Evolutionary conservation across 2,797 vertebrate genomes (phyloP).

Genomic region (Coluber constrictor): DNA sequence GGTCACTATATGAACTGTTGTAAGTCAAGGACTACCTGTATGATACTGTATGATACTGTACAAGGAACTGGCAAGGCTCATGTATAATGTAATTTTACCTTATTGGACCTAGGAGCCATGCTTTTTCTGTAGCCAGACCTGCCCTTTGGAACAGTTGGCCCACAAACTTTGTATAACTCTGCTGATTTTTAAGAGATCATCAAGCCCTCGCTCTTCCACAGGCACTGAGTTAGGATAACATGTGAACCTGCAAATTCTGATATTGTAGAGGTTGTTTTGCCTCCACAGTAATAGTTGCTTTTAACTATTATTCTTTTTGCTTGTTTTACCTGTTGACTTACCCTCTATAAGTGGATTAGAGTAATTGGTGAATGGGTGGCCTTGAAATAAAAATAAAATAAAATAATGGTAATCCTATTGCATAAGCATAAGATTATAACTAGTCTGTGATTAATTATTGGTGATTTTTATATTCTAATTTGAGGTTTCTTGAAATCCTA

Average conservation of each 20-base stretch:
- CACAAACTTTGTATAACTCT: not conserved
- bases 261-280: not conserved
- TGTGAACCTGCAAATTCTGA: not conserved
- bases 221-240: not conserved
- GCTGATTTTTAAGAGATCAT: not conserved
- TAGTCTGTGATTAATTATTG: not conserved
- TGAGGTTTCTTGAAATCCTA: not conserved
- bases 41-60: not conserved
- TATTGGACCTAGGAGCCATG: not conserved
- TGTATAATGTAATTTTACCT: not conserved
- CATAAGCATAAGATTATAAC: not conserved
- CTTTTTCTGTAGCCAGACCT: not conserved
- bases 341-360: not conserved
- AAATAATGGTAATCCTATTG: not conserved
- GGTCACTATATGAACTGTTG: too few relatives aligned
- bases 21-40: too few relatives aligned
- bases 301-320: not conserved
- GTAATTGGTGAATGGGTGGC: not conserved
- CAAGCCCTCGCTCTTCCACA: not conserved
- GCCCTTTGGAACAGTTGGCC: not conserved
- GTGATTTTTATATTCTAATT: not conserved
- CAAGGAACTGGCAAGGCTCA: not conserved
- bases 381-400: not conserved
- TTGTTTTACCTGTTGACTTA: not conserved
- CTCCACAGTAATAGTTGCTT: not conserved